These are phyloP conservation scores for Coturnix japonica DNA, from an alignment of 2,113 vertebrate species.

Conservation along the genomic window DNA sequence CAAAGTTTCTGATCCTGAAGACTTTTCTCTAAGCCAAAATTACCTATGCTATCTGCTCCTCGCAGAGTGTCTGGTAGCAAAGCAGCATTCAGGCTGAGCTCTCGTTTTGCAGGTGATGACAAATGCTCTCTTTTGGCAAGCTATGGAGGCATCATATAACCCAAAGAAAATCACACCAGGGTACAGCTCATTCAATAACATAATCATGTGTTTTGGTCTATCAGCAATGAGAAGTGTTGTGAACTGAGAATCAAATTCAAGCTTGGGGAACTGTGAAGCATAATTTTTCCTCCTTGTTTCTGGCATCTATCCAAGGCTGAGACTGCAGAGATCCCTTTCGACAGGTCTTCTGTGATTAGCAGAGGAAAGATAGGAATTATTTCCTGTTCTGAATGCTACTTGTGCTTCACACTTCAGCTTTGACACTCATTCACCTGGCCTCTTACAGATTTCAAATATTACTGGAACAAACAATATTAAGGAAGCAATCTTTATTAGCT, in stretches of 20 bases:
- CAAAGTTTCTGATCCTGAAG: not conserved
- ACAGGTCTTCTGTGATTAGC: not conserved
- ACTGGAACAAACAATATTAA: not conserved
- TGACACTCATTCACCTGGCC: not conserved
- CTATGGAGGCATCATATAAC: not conserved
- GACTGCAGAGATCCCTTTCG: not conserved
- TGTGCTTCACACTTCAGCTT: not conserved
- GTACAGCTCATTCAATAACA: not conserved
- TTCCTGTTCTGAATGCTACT: not conserved
- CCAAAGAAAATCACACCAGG: not conserved
- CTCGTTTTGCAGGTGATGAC: not conserved
- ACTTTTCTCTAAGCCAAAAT: not conserved
- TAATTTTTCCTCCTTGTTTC: not conserved
- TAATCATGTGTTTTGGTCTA: not conserved
- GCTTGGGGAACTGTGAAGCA: not conserved
- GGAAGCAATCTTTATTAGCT: not conserved
- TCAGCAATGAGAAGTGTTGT: not conserved
- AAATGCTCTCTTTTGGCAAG: not conserved
- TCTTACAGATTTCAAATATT: not conserved
- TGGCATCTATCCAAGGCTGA: not conserved
- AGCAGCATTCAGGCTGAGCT: not conserved
- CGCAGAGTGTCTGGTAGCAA: not conserved
- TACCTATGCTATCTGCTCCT: not conserved
- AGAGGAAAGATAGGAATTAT: rapidly evolving
- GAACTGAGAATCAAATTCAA: not conserved